These are phyloP conservation scores for Cirrhinus molitorella DNA, from an alignment of 2,797 vertebrate species.

Conservation along the genomic window DNA sequence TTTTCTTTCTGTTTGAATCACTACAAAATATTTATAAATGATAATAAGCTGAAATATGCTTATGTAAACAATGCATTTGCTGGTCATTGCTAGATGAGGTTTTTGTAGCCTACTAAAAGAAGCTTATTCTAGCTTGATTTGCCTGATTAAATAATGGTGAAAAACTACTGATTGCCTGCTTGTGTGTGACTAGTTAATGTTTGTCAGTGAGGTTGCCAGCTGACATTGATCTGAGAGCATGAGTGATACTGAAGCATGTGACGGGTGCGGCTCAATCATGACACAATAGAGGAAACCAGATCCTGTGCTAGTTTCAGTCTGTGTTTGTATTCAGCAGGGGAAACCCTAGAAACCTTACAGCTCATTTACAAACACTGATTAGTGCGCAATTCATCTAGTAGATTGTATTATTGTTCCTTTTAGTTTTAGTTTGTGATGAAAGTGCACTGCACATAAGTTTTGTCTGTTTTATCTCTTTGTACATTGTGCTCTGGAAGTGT, in stretches of 20 bases:
- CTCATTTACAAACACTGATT: not conserved
- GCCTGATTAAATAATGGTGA: not conserved
- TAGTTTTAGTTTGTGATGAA: not conserved
- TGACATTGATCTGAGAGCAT: not conserved
- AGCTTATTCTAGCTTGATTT: not conserved
- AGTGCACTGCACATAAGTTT: not conserved
- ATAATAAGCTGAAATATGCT: not conserved
- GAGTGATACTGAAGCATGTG: conserved; percentile 11
- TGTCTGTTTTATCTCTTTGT: not conserved
- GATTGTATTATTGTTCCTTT: not conserved
- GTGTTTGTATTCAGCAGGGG: not conserved
- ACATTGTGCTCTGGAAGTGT: not conserved
- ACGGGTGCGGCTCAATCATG: not conserved
- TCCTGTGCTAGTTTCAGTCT: not conserved
- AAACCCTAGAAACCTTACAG: not conserved
- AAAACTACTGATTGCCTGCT: not conserved
- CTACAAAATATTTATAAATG: not conserved
- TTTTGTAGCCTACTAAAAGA: not conserved
- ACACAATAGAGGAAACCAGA: conserved; percentile 24
- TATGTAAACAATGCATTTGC: not conserved
- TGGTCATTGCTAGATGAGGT: not conserved
- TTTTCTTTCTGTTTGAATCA: too few species aligned
- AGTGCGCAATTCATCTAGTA: not conserved
- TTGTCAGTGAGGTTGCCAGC: not conserved
- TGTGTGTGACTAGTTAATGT: not conserved